Evolutionary conservation across 2,888 invertebrate genomes (phyloP), one percentile per base, ranked within the genome.

Genomic region (Pheosia gnoma): DNA sequence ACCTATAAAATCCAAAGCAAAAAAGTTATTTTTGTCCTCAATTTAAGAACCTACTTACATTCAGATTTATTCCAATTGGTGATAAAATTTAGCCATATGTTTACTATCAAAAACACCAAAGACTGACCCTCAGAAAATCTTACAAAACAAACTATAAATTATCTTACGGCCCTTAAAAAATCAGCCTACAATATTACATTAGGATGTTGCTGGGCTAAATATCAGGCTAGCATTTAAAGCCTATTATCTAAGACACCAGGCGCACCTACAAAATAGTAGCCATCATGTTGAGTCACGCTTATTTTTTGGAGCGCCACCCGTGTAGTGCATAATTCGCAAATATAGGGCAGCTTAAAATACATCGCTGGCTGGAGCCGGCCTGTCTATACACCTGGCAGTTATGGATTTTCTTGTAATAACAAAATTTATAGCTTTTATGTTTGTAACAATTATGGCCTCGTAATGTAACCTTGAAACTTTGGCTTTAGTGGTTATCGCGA

Each of bases 331-430:
- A 37, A 11, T 53, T 37, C 37, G 37, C 37, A 9, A 52, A 52
- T 52, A 9, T 8, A 52, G 54, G 55, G 52, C 47, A 61, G 59
- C 36, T 13, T n/a, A 64, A 55, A 68, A 67, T 68, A 65, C 13
- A 45, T 55, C 39, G 13, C 41, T 47, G 49, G 39, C 8, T 47
- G 8, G 58, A n/a, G 60, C 57, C 57, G 25, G 5, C 39, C 10
- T 39, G 45, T 52, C 36, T 7, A 41, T 25, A 11, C 59, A 13
- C 56, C n/a, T 63, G 63, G 52, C 58, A 57, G 9, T 43, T 43
- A 4, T 9, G 10, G 43, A 9, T 8, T 43, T 25, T 25, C 8
- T 47, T n/a, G 3, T 47, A 47, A 11, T n/a, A n/a, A 6, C n/a
- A n/a, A 6, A 9, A 4, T 47, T 47, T n/a, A 47, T 4, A n/a